phyloP scores from a whole-genome alignment of 2,113 vertebrate species.

The Megaptera novaeangliae region DNA sequence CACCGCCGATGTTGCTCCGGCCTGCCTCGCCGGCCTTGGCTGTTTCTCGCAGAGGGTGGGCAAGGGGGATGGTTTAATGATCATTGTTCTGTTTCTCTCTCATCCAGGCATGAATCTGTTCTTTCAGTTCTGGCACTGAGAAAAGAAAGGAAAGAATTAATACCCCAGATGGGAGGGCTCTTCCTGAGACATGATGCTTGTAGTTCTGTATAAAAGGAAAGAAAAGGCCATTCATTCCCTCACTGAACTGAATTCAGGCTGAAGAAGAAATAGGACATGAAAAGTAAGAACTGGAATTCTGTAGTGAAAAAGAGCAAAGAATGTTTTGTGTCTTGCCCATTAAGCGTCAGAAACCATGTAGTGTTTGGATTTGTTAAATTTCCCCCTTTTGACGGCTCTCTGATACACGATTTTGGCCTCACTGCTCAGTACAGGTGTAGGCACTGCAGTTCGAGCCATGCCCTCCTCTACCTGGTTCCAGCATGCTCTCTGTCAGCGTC shows the following conservation, averaged over 20 bases:
- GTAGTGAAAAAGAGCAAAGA: neutral
- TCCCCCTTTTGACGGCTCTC: neutral
- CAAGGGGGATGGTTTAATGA: conserved; percentile 69
- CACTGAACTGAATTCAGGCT: neutral
- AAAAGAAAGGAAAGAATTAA: neutral
- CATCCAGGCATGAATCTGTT: conserved; percentile 98
- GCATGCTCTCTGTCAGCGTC: conserved; percentile 96
- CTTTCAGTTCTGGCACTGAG: conserved; percentile 95
- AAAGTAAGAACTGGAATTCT: neutral
- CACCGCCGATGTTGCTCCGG: neutral
- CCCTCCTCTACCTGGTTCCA: conserved; percentile 90
- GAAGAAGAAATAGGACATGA: neutral
- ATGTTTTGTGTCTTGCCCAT: neutral
- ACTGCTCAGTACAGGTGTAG: rapidly evolving
- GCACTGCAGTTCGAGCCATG: rapidly evolving
- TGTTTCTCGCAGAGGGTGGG: neutral
- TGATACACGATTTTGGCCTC: rapidly evolving
- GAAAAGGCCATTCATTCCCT: neutral
- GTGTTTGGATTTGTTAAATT: neutral
- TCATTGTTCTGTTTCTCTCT: conserved; percentile 93
- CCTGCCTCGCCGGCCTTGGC: conserved; percentile 19
- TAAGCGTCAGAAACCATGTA: neutral
- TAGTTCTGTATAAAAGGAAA: rapidly evolving
- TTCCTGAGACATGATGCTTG: neutral
- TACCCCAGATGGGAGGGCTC: neutral